phyloP scores from a whole-genome alignment of 2,888 invertebrate genomes.

The Drosophila putrida region DNA sequence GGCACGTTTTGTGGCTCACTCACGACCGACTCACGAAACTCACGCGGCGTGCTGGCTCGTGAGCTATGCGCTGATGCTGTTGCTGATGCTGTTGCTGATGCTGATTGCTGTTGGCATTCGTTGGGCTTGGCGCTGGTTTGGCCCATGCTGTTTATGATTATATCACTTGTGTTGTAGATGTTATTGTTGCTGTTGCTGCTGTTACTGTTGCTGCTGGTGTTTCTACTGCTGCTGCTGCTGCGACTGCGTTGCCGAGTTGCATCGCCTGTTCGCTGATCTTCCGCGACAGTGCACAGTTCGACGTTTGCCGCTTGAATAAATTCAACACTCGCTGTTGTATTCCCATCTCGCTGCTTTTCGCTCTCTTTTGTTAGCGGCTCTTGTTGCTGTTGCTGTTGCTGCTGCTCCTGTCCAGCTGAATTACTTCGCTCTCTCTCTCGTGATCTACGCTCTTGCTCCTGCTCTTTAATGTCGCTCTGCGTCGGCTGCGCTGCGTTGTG shows the following conservation, averaged over 20 bases:
- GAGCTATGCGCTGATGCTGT: slow-evolving; percentile 55
- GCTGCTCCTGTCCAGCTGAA: slow-evolving; percentile 58
- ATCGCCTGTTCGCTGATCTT: slow-evolving; percentile 53
- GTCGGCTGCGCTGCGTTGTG: slow-evolving; percentile 20
- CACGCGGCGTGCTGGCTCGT: slow-evolving; percentile 71
- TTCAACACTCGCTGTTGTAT: slow-evolving; percentile 39
- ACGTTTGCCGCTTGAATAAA: slow-evolving; percentile 76
- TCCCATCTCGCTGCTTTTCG: slow-evolving; percentile 22
- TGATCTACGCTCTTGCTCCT: slow-evolving; percentile 18
- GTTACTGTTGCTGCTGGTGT: slow-evolving; percentile 35
- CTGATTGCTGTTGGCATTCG: slow-evolving; percentile 51
- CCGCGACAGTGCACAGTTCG: slow-evolving; percentile 65
- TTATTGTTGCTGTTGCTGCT: slow-evolving; percentile 48
- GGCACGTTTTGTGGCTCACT: slow-evolving; percentile 41
- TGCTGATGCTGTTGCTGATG: slow-evolving; percentile 44
- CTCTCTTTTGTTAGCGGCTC: slow-evolving; percentile 38
- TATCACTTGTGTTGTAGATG: slow-evolving; percentile 47
- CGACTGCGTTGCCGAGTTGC: slow-evolving; percentile 50
- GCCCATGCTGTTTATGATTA: slow-evolving; percentile 69
- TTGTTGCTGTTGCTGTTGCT: slow-evolving; percentile 14
- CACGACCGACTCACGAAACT: slow-evolving; percentile 79
- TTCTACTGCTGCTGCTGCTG: slow-evolving; percentile 44
- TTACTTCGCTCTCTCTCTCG: slow-evolving; percentile 52
- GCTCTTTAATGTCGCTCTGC: slow-evolving; percentile 46
- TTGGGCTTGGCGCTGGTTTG: slow-evolving; percentile 78